Evolutionary conservation across 2,113 vertebrate genomes (phyloP).

Genomic region (Tautogolabrus adspersus): DNA sequence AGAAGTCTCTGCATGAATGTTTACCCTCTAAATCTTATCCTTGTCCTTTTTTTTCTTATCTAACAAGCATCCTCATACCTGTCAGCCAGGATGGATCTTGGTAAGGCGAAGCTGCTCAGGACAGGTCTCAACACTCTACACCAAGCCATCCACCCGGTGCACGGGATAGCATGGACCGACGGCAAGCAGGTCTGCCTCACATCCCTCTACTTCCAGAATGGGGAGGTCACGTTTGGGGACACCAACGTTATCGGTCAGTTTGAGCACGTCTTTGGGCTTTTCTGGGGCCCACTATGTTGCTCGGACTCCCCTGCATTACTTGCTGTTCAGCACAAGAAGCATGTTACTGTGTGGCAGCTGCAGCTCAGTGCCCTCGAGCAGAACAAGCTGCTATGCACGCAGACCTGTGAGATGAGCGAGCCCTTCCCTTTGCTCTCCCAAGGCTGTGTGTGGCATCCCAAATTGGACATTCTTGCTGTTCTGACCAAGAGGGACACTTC

Average conservation of each 20-base stretch:
- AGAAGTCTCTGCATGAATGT: slow-evolving; percentile 42
- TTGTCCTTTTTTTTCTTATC: slow-evolving; percentile 12
- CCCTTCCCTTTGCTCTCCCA: slow-evolving; percentile 90
- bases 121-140: slow-evolving; percentile 91
- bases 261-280: slow-evolving; percentile 91
- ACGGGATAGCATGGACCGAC: slow-evolving; percentile 96
- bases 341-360: slow-evolving; percentile 91
- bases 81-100: slow-evolving; percentile 90
- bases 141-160: slow-evolving; percentile 92
- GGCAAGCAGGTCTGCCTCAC: slow-evolving; percentile 93
- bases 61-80: slow-evolving; percentile 5
- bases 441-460: slow-evolving; percentile 96
- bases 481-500: slow-evolving; percentile 90
- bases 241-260: slow-evolving; percentile 93
- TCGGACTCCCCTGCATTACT: slow-evolving; percentile 85
- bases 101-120: slow-evolving; percentile 92
- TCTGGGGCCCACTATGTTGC: slow-evolving; percentile 87
- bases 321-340: slow-evolving; percentile 93
- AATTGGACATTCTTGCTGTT: slow-evolving; percentile 87
- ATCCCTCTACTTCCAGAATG: slow-evolving; percentile 79
- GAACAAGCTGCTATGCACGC: slow-evolving; percentile 89
- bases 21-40: slow-evolving; percentile 23
- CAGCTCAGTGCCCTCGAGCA: slow-evolving; percentile 84
- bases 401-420: slow-evolving; percentile 91
- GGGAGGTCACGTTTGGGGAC: slow-evolving; percentile 90